Conservation (phyloP, 2,888 invertebrate species). For the Nomada hirtipes region DNA sequence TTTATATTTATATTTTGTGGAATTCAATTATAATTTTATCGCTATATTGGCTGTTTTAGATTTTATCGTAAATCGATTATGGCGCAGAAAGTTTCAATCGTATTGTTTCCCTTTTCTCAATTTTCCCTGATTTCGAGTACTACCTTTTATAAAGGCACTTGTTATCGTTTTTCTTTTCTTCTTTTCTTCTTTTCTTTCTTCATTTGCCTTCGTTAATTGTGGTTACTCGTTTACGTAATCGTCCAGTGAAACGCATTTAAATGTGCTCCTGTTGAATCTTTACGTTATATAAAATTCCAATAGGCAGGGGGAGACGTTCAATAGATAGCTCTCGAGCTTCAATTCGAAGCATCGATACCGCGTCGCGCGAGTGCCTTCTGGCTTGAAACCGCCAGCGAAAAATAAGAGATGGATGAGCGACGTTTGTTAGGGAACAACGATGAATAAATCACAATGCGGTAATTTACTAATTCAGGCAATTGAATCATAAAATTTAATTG, state of each 20-base stretch:
- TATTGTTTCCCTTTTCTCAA: neutral
- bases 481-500: slow-evolving; percentile 55
- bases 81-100: neutral
- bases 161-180: neutral
- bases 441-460: slow-evolving; percentile 47
- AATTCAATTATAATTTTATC: neutral
- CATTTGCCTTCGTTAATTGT: slow-evolving; percentile 5
- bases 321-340: slow-evolving; percentile 5
- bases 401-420: neutral
- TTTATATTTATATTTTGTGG: no score
- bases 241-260: slow-evolving; percentile 1
- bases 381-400: neutral
- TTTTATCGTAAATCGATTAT: no score
- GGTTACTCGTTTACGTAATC: slow-evolving; percentile 4
- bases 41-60: no score
- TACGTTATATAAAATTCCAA: slow-evolving; percentile 18
- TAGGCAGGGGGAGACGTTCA: neutral
- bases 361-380: neutral
- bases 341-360: slow-evolving; percentile 11
- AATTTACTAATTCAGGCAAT: slow-evolving; percentile 59
- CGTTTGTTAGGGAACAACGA: slow-evolving; percentile 25
- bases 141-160: no score
- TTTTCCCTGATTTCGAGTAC: neutral
- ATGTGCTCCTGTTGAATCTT: slow-evolving; percentile 6
- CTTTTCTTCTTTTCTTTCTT: neutral